Evolutionary conservation across 2,888 invertebrate genomes (phyloP), one percentile per base, ranked within the genome.

Genomic region (Dascillus cervinus): DNA sequence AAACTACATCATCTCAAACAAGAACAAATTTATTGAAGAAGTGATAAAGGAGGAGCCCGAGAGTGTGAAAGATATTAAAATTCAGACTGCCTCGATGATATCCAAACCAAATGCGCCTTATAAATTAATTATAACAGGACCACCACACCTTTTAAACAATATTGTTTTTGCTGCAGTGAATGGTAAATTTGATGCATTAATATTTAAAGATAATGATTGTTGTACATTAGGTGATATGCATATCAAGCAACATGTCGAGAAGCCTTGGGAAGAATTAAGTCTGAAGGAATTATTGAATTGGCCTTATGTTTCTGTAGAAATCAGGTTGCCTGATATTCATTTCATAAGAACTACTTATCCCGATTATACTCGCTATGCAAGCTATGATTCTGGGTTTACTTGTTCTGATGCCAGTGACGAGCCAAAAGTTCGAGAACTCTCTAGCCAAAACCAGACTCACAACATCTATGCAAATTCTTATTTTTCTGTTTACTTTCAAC

Each of bases 301-400:
- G 30, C 39, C 45, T 1, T 32, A 34, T 30, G 38, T 47, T 2
- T 26, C 30, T 12, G 41, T 41, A 4, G 28, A 36, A 8, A 31
- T 47, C 10, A 39, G 33, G 22, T 29, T 47, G 15, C 44, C 47
- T 3, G 41, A 41, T 14, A 29, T 47, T 13, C 21, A 25, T 13
- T 22, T 47, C n/a, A 26, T 35, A 11, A 26, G 47, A 14, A 36
- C 33, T 4, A 38, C 31, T 20, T 20, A 29, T 3, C 43, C 39
- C 29, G 24, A 37, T 30, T 32, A 29, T 30, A 32, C 45, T 13
- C 35, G 45, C 4, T 47, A 34, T 17, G n/a, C n/a, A n/a, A n/a
- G n/a, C n/a, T n/a, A n/a, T n/a, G n/a, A n/a, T n/a, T n/a, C n/a
- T n/a, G n/a, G n/a, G n/a, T n/a, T n/a, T n/a, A n/a, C n/a, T n/a